Evolutionary conservation across 2,797 vertebrate species (phyloP), one percentile per base, ranked within the genome.

Genomic region (Phylloscopus collybita): DNA sequence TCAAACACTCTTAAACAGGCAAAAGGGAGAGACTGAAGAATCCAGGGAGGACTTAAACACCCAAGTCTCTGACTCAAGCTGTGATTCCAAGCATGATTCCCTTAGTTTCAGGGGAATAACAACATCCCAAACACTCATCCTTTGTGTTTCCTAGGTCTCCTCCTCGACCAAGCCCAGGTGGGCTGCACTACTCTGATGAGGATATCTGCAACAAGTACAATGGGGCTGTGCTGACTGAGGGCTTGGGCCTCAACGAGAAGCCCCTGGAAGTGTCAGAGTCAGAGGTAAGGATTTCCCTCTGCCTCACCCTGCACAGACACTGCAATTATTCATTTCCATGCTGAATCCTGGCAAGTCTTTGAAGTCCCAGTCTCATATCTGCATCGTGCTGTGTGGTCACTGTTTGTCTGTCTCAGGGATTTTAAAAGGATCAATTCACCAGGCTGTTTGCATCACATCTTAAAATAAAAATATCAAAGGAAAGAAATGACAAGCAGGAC

Each of bases 171-270:
- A 99, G 99, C 97, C 99, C 99, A 0, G 99, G 99, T 0, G 99
- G 98, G 21, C 98, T 99, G 76, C 99, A 98, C 97, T 99, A 99
- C 97, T 99, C 99, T 0, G 99, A 99, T 4, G 99, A 99, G 93
- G 99, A 99, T 93, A 98, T 99, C 96, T 99, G 99, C 81, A 99
- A 98, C 98, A 99, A 99, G 97, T 99, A 99, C 95, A 99, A 99
- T 0, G 99, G 99, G 9, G 97, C 98, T 0, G 98, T 98, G 85
- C 98, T 99, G 86, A 99, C 98, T 0, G 99, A 99, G 96, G 98
- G 98, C 93, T 97, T 98, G 80, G 98, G 98, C 10, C 98, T 99
- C 66, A 98, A 97, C 0, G 99, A 99, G 98, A 99, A 99, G 80
- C 98, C 98, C 27, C 98, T 98, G 4, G 99, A 99, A 50, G 97